Evolutionary conservation across 2,113 vertebrate genomes (phyloP), one percentile per base, ranked within the genome.

Genomic region (Butorides virescens): DNA sequence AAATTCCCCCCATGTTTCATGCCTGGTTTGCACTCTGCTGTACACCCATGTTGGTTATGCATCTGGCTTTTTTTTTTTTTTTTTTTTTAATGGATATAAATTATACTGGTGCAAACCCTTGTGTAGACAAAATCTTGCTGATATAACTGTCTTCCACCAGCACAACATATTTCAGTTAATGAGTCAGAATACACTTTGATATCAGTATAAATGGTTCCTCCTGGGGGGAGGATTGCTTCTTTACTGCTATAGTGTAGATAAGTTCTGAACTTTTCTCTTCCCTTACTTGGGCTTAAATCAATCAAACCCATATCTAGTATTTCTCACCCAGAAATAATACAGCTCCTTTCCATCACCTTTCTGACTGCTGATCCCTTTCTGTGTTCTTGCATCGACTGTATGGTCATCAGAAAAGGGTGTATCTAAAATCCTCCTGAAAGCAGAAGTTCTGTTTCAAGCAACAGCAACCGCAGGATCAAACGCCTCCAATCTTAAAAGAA

Each of bases 101-200:
- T 72, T 93, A 52, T 29, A 59, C 23, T 30, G 9, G 55, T 79
- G 47, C 5, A 25, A 97, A 82, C n/a, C n/a, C 53, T 88, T 93
- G 37, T 44, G 58, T 36, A 92, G 84, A 76, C 70, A 95, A 94
- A 94, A 92, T 94, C 94, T 95, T 95, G 61, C 86, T 91, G 92
- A 89, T 92, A 79, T 37, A 91, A 95, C 76, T 89, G 77, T 87
- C 70, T 95, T 80, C 59, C 72, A 93, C 74, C 47, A 95, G 55
- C 82, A 83, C 75, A 93, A 92, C 62, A 3, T 93, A 76, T 89
- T 95, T 95, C 93, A 93, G 94, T 94, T 96, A 95, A 86, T 92
- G 95, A 95, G 80, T 97, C 95, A 97, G 93, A 95, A 94, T 86
- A 85, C 42, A 47, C 71, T 97, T 97, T 95, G 91, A 90, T 96